A percentile compares a stretch with the other conserved stretches of the same genome.
Evolutionary conservation across 2,797 vertebrate genomes (phyloP).

Genomic region (Psittacula echo): DNA sequence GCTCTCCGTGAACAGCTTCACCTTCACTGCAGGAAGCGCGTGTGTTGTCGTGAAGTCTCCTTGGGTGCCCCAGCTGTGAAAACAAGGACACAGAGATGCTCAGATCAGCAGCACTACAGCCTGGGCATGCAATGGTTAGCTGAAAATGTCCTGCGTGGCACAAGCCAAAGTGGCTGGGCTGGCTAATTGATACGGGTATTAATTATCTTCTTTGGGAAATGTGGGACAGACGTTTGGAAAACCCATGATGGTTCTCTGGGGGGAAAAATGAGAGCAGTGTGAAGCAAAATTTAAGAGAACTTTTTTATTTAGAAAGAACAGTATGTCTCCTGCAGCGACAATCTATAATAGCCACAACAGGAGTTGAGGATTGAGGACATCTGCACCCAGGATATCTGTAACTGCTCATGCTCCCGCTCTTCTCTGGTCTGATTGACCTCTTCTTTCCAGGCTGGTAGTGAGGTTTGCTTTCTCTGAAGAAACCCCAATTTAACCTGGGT

Average conservation of each 20-base stretch:
- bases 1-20: slow-evolving; percentile 98
- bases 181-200: slow-evolving; percentile 60
- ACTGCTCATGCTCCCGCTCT: background rate
- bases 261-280: background rate
- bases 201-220: slow-evolving; percentile 68
- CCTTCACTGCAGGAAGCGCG: slow-evolving; percentile 94
- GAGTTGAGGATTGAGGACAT: background rate
- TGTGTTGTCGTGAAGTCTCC: slow-evolving; percentile 98
- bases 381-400: background rate
- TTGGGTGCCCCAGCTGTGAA: slow-evolving; percentile 96
- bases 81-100: slow-evolving; percentile 37
- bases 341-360: background rate
- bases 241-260: slow-evolving; percentile 5
- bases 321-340: background rate
- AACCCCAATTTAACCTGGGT: background rate
- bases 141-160: slow-evolving; percentile 15
- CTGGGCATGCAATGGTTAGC: slow-evolving; percentile 43
- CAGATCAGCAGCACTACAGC: background rate
- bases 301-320: background rate
- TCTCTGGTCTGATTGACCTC: background rate
- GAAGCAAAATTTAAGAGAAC: slow-evolving; percentile 28
- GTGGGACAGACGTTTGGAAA: slow-evolving; percentile 67
- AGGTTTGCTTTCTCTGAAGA: background rate
- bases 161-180: slow-evolving; percentile 19
- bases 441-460: background rate